Conservation (phyloP, 2,113 vertebrate genomes). For the Cepphus grylle region DNA sequence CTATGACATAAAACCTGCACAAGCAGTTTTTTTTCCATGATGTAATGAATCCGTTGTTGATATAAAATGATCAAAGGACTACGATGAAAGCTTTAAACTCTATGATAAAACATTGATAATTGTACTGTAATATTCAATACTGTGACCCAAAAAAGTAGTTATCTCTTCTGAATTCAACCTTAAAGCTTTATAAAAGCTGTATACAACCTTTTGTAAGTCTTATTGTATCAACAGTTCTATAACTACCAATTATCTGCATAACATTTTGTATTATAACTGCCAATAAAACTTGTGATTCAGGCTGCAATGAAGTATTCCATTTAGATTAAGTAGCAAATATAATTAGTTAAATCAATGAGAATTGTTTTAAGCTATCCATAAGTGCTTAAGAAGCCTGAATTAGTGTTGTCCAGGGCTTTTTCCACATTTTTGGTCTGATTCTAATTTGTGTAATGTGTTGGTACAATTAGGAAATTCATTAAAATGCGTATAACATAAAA, state of each 20-base stretch:
- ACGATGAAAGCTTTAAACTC: conserved; percentile 18
- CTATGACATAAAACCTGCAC: neutral
- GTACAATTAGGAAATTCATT: conserved; percentile 6
- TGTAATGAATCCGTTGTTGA: neutral
- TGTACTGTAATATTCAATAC: conserved; percentile 6
- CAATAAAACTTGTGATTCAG: neutral
- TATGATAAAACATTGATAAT: conserved; percentile 34
- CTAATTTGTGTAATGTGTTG: neutral
- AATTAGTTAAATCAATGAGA: conserved; percentile 1
- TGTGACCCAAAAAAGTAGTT: neutral
- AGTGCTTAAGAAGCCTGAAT: neutral
- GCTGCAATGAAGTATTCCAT: neutral
- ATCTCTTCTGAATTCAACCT: neutral
- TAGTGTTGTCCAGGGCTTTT: neutral
- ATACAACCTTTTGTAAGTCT: neutral
- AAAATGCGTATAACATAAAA: neutral
- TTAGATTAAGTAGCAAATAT: conserved; percentile 15
- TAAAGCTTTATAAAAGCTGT: neutral
- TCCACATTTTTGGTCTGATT: neutral
- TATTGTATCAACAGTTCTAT: neutral
- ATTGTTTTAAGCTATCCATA: conserved; percentile 4
- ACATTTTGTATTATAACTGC: neutral
- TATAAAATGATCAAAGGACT: conserved; percentile 19
- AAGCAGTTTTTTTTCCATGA: neutral
- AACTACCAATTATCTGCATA: neutral